phyloP scores from a whole-genome alignment of 2,113 vertebrate species.

The Copsychus sechellarum region DNA sequence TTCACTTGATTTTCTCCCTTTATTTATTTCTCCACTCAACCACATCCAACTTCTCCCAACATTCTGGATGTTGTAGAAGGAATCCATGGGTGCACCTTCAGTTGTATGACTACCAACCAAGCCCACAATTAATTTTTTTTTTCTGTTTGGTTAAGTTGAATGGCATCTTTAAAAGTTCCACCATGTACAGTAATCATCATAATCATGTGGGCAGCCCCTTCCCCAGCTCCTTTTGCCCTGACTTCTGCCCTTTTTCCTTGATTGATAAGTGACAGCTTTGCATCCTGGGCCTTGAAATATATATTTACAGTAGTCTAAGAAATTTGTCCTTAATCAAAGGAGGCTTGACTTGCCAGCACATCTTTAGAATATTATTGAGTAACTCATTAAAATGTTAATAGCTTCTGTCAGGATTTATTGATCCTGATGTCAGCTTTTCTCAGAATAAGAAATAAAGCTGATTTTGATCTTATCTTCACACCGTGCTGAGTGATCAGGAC shows the following conservation, averaged over 20 bases:
- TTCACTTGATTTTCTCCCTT: background rate
- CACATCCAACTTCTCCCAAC: background rate
- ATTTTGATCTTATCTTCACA: slow-evolving; percentile 60
- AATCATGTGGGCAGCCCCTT: slow-evolving; percentile 22
- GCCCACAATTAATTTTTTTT: background rate
- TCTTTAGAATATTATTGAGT: slow-evolving; percentile 71
- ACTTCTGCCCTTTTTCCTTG: slow-evolving; percentile 38
- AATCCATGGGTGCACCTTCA: background rate
- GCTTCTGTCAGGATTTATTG: slow-evolving; percentile 79
- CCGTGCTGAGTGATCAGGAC: slow-evolving; percentile 37
- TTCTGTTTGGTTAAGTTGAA: background rate
- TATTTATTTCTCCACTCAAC: background rate
- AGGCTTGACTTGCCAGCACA: slow-evolving; percentile 67
- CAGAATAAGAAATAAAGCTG: slow-evolving; percentile 71
- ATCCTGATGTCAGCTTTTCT: slow-evolving; percentile 75
- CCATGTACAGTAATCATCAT: background rate
- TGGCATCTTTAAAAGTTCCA: slow-evolving; percentile 52
- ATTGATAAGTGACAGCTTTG: slow-evolving; percentile 65
- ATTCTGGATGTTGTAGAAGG: fast-evolving
- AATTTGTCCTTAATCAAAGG: slow-evolving; percentile 71
- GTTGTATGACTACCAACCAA: background rate
- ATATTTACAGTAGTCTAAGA: slow-evolving; percentile 73
- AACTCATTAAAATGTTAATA: slow-evolving; percentile 80
- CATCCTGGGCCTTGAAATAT: slow-evolving; percentile 24
- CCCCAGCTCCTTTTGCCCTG: slow-evolving; percentile 65